A percentile compares a stretch with the other conserved stretches of the same genome.
These are phyloP conservation scores for Triplophysa rosa DNA, from an alignment of 2,113 vertebrate species.

Conservation along the genomic window DNA sequence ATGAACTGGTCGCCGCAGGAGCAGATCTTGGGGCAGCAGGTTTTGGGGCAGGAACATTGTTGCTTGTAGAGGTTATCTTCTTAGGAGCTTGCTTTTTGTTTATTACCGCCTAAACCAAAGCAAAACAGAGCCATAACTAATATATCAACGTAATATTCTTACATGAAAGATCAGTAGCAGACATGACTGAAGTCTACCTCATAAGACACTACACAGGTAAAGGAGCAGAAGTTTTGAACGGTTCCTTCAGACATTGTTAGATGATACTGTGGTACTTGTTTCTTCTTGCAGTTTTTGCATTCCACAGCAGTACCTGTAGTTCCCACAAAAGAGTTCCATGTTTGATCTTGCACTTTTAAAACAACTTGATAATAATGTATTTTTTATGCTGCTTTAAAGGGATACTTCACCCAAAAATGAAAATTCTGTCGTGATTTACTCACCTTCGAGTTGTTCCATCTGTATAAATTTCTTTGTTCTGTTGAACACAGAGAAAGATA, in stretches of 20 bases:
- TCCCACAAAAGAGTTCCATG: no score
- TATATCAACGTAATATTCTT: not conserved
- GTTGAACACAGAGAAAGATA: no score
- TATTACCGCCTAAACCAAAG: constrained; percentile 65
- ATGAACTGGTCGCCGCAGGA: constrained; percentile 2
- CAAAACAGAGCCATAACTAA: not conserved
- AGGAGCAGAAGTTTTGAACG: constrained; percentile 96
- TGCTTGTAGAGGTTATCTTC: constrained; percentile 41
- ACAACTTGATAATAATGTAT: no score
- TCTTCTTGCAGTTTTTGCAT: constrained; percentile 89
- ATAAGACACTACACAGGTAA: constrained; percentile 88
- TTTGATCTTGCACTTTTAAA: no score
- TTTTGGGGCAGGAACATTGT: constrained; percentile 59
- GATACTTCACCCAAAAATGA: no score
- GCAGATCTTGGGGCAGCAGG: constrained; percentile 63
- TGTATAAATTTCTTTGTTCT: no score
- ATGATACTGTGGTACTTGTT: constrained; percentile 89
- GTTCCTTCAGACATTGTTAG: constrained; percentile 95
- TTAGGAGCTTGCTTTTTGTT: constrained; percentile 63
- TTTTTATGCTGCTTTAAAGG: no score
- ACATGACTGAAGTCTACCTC: constrained; percentile 78
- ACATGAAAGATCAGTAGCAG: not conserved
- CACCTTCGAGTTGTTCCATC: no score
- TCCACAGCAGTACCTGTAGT: constrained; percentile 81
- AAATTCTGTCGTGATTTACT: no score